phyloP scores from a whole-genome alignment of 1,140 invertebrate genomes.

The Stegodyphus mimosarum region DNA sequence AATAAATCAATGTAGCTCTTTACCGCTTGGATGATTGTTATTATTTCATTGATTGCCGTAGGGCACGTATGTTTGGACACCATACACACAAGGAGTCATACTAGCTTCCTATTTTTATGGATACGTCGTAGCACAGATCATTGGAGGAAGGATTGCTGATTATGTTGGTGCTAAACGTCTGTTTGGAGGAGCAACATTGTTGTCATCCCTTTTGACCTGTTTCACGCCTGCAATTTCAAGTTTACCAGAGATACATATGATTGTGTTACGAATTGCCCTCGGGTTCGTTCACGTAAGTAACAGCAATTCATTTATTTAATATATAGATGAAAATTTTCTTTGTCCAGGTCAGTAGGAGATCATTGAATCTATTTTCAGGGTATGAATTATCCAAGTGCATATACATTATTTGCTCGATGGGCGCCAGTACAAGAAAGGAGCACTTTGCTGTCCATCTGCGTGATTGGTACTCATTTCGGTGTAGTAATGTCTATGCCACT shows the following conservation, averaged over 20 bases:
- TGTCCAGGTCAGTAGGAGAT: too few relatives aligned
- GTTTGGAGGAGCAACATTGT: conserved; percentile 74
- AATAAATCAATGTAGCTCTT: too few relatives aligned
- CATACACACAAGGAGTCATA: conserved; percentile 71
- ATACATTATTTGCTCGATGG: conserved; percentile 67
- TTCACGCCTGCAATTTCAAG: conserved; percentile 38
- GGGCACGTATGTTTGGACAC: conserved; percentile 57
- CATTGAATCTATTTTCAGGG: conserved; percentile 62
- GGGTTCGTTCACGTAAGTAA: neutral
- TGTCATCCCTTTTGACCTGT: conserved; percentile 43
- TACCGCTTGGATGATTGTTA: too few relatives aligned
- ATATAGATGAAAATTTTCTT: too few relatives aligned
- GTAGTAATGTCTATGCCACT: conserved; percentile 70
- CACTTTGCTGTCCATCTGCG: conserved; percentile 27
- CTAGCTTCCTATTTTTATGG: conserved; percentile 88
- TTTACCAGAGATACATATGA: neutral
- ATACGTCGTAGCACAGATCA: conserved; percentile 84
- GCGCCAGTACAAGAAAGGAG: conserved; percentile 64
- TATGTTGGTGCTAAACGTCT: conserved; percentile 84
- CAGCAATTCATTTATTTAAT: too few relatives aligned
- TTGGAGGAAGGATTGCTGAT: conserved; percentile 82
- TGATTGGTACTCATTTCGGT: conserved; percentile 68
- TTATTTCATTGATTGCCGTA: neutral
- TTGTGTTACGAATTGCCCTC: neutral
- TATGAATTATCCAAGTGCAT: conserved; percentile 66